A percentile compares a stretch with the other conserved stretches of the same genome.
These are phyloP conservation scores for Anagrus nilaparvatae DNA, from an alignment of 1,140 invertebrate species.

Conservation along the genomic window DNA sequence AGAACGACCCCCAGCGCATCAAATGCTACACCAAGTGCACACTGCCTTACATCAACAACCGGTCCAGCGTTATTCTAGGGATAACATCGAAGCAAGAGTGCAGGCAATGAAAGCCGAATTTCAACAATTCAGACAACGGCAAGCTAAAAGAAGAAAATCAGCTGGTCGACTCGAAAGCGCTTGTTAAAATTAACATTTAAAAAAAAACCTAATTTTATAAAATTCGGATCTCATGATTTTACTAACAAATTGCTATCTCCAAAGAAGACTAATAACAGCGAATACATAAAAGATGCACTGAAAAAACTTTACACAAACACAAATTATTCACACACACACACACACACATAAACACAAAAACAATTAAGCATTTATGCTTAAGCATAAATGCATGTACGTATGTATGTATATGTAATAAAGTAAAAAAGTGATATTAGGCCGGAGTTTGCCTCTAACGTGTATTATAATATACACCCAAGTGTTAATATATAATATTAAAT, in stretches of 20 bases:
- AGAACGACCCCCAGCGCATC: conserved; percentile 38
- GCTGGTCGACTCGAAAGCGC: conserved; percentile 64
- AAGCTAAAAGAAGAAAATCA: conserved; percentile 59
- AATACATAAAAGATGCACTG: no score
- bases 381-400: no score
- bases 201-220: no score
- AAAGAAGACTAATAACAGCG: no score
- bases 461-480: background rate
- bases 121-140: conserved; percentile 79
- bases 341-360: background rate
- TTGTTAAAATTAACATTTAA: no score
- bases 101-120: conserved; percentile 94
- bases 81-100: conserved; percentile 81
- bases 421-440: conserved; percentile 46
- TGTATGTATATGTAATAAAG: conserved; percentile 43
- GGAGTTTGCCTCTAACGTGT: conserved; percentile 40
- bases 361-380: background rate
- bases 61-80: conserved; percentile 36
- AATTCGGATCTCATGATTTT: no score
- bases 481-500: no score
- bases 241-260: no score
- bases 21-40: conserved; percentile 34
- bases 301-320: no score
- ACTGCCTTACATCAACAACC: conserved; percentile 39
- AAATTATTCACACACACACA: no score